Conservation (phyloP, 1,140 invertebrate genomes). For the Leptinotarsa lineolata region DNA sequence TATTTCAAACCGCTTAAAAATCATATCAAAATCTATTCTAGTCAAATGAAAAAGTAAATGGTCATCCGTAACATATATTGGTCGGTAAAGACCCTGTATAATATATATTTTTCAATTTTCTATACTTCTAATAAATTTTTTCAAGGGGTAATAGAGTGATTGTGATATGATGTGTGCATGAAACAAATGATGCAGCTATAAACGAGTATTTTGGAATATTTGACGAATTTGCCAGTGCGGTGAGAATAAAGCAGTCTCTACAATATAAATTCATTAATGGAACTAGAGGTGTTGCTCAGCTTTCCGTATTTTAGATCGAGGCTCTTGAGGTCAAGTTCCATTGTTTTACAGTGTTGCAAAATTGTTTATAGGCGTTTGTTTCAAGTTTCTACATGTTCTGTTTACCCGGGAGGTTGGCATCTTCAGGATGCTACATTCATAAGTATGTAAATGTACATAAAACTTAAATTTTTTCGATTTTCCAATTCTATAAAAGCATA, state of each 20-base stretch:
- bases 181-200: neutral
- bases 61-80: conserved; percentile 18
- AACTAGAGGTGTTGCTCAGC: neutral
- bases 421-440: too few relatives aligned
- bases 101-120: conserved; percentile 13
- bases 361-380: too few relatives aligned
- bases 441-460: too few relatives aligned
- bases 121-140: conserved; percentile 22
- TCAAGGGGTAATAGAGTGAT: conserved; percentile 24
- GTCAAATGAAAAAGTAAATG: conserved; percentile 23
- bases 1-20: conserved; percentile 20
- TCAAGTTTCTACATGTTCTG: too few relatives aligned
- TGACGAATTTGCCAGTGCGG: neutral
- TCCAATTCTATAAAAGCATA: too few relatives aligned
- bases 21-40: conserved; percentile 25
- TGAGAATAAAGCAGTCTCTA: neutral
- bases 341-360: too few relatives aligned
- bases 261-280: neutral
- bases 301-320: neutral
- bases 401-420: too few relatives aligned
- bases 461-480: too few relatives aligned
- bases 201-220: neutral
- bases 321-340: neutral
- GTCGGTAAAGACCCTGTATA: conserved; percentile 27
- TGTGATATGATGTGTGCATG: conserved; percentile 12